Percentiles rank a stretch among this genome's conserved stretches.
These are phyloP conservation scores for Drosophila emarginata DNA, from an alignment of 2,888 invertebrate species.

Conservation along the genomic window DNA sequence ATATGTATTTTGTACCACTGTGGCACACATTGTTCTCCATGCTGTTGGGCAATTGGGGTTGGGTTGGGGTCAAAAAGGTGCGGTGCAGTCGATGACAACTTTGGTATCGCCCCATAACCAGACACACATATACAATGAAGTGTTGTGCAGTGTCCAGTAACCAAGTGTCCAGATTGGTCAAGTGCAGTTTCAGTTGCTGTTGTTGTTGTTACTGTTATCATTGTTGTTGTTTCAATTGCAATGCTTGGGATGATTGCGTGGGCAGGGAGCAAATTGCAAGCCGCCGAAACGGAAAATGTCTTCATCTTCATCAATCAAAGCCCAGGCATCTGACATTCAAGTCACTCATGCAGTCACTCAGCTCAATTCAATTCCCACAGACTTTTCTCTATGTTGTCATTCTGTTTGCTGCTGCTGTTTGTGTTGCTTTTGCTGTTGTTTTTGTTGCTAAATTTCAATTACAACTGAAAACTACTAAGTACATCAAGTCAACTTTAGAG, in stretches of 20 bases:
- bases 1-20: conserved; percentile 8
- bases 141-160: conserved; percentile 21
- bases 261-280: conserved; percentile 50
- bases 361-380: conserved; percentile 53
- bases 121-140: conserved; percentile 20
- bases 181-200: conserved; percentile 31
- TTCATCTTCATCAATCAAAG: conserved; percentile 78
- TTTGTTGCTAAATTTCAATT: conserved; percentile 76
- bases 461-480: conserved; percentile 67
- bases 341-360: conserved; percentile 58
- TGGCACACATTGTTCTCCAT: neutral
- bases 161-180: conserved; percentile 38
- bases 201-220: neutral
- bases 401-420: neutral
- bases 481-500: conserved; percentile 64
- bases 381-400: conserved; percentile 10
- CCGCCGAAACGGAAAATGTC: conserved; percentile 69
- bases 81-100: conserved; percentile 25
- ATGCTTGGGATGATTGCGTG: conserved; percentile 29
- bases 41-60: neutral
- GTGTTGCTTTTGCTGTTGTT: conserved; percentile 29
- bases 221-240: conserved; percentile 19
- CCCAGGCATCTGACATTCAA: conserved; percentile 58
- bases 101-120: neutral
- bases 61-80: conserved; percentile 22